phyloP scores from a whole-genome alignment of 35 echinoderm and acorn worm species.

The Apostichopus parvimensis region DNA sequence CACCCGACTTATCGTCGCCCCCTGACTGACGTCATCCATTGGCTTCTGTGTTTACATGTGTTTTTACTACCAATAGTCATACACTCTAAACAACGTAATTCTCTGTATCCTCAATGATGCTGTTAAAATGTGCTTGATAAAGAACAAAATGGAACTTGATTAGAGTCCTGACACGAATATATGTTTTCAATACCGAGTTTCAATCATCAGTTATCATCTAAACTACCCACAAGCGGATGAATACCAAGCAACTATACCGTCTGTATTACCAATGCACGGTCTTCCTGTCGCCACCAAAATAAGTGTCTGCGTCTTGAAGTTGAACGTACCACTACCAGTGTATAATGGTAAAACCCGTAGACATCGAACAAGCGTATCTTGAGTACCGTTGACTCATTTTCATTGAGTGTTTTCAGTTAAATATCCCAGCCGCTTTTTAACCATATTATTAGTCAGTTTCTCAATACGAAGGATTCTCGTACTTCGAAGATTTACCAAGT shows the following conservation, averaged over 20 bases:
- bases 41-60: constrained; percentile 23
- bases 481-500: constrained; percentile 30
- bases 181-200: neutral
- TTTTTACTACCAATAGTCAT: constrained; percentile 40
- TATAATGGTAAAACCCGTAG: neutral
- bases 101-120: neutral
- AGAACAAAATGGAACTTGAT: neutral
- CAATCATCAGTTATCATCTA: neutral
- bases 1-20: constrained; percentile 49
- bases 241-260: constrained; percentile 19
- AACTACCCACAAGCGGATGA: constrained; percentile 4
- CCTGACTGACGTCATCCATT: constrained; percentile 43
- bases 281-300: constrained; percentile 49
- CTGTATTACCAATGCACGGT: constrained; percentile 48
- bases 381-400: neutral
- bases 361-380: neutral
- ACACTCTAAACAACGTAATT: constrained; percentile 36
- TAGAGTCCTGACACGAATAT: neutral
- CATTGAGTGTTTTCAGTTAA: neutral
- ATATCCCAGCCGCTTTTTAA: neutral
- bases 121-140: neutral
- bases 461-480: neutral
- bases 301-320: constrained; percentile 9
- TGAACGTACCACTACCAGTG: neutral
- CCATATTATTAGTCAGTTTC: neutral